phyloP scores from a whole-genome alignment of 2,113 vertebrate species.

The Zootoca vivipara region DNA sequence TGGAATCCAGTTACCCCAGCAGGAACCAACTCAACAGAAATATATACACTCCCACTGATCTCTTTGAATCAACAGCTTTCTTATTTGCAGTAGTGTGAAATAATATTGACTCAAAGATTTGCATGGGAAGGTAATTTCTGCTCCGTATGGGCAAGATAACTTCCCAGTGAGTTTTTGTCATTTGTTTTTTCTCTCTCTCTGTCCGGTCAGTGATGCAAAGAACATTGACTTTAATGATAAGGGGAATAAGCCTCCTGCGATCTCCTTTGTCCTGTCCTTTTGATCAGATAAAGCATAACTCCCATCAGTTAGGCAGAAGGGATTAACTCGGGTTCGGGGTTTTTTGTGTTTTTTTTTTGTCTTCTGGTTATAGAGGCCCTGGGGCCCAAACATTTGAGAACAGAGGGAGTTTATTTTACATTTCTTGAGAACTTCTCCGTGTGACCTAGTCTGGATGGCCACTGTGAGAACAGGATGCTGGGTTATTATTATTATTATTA shows the following conservation, averaged over 20 bases:
- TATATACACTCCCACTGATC: conserved; percentile 41
- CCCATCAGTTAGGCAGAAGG: conserved; percentile 64
- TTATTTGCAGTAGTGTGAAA: conserved; percentile 70
- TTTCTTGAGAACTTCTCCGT: conserved; percentile 54
- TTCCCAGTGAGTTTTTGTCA: conserved; percentile 43
- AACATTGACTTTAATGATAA: conserved; percentile 70
- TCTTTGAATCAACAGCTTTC: conserved; percentile 59
- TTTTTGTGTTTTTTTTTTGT: conserved; percentile 57
- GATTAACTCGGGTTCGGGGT: conserved; percentile 64
- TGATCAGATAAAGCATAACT: conserved; percentile 68
- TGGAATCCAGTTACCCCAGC: conserved; percentile 54
- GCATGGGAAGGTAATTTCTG: conserved; percentile 59
- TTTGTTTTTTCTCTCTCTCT: not conserved
- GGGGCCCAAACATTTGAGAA: conserved; percentile 66
- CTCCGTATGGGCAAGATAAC: conserved; percentile 40
- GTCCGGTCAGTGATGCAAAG: conserved; percentile 40
- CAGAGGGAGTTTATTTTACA: conserved; percentile 49
- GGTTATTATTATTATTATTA: no score
- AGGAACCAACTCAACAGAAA: conserved; percentile 55
- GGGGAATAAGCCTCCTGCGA: conserved; percentile 64
- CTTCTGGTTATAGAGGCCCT: conserved; percentile 56
- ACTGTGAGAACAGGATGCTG: no score
- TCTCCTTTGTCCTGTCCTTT: conserved; percentile 66
- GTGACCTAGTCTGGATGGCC: no score
- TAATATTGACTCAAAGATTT: conserved; percentile 74